A percentile compares a stretch with the other conserved stretches of the same genome.
Evolutionary conservation across 2,888 invertebrate genomes (phyloP).

Genomic region (Pseudococcus jackbeardsleyi): DNA sequence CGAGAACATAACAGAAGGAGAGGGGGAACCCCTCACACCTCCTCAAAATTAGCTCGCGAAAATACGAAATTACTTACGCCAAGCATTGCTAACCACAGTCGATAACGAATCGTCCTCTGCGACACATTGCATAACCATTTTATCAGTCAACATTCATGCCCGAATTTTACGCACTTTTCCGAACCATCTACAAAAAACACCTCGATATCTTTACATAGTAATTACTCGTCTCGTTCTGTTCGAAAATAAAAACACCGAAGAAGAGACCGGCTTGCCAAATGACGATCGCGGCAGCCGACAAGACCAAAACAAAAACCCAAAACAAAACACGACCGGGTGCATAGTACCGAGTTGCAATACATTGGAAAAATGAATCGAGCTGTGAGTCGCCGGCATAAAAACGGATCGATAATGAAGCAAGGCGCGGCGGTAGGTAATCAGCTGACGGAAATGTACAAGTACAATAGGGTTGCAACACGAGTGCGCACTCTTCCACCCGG

Average conservation of each 20-base stretch:
- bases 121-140: conserved; percentile 56
- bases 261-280: neutral
- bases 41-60: too few species aligned
- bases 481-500: conserved; percentile 1
- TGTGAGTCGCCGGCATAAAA: conserved; percentile 7
- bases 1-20: too few species aligned
- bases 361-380: conserved; percentile 18
- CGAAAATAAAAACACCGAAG: neutral
- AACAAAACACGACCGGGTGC: conserved; percentile 47
- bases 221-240: neutral
- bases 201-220: neutral
- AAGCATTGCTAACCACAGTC: conserved; percentile 56
- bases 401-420: conserved; percentile 47
- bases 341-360: conserved; percentile 41
- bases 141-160: conserved; percentile 35
- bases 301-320: neutral
- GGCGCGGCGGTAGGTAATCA: conserved; percentile 43
- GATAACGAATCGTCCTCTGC: conserved; percentile 51
- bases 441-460: conserved; percentile 53
- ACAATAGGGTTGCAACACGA: conserved; percentile 41
- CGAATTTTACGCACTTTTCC: neutral
- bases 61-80: conserved; percentile 56
- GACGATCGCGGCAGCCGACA: neutral
- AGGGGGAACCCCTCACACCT: too few species aligned
- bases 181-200: too few species aligned